Conservation (phyloP, 2,113 vertebrate species). For the Abramis brama region DNA sequence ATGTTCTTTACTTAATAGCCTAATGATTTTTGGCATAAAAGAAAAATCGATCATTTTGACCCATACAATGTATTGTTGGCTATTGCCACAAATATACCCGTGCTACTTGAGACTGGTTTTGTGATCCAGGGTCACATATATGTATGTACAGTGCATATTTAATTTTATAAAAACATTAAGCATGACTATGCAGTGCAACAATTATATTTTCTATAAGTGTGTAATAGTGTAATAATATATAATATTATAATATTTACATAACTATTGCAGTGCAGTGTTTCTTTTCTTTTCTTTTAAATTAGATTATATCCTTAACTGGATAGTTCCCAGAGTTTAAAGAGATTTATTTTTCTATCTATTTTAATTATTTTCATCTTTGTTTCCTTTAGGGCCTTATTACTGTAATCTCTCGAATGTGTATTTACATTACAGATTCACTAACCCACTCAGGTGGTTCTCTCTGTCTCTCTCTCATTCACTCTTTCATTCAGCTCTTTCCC, state of each 20-base stretch:
- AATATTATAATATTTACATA: background rate
- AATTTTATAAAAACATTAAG: background rate
- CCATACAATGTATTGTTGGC: too few relatives aligned
- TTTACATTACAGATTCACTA: constrained; percentile 9
- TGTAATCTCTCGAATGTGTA: constrained; percentile 15
- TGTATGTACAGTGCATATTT: background rate
- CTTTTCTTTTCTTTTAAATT: background rate
- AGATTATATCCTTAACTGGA: background rate
- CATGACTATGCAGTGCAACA: too few relatives aligned
- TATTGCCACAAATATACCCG: too few relatives aligned
- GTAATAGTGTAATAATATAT: too few relatives aligned
- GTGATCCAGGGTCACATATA: too few relatives aligned
- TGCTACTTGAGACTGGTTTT: too few relatives aligned
- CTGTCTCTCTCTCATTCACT: background rate
- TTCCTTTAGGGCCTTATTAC: background rate
- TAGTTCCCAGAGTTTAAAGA: background rate
- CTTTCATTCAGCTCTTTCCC: background rate
- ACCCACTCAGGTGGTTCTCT: background rate
- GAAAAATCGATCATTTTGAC: too few relatives aligned
- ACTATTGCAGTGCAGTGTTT: background rate
- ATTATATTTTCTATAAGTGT: too few relatives aligned
- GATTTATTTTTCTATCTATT: background rate
- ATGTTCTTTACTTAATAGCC: too few relatives aligned
- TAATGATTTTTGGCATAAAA: too few relatives aligned
- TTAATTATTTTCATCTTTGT: background rate